Conservation (phyloP, 92 coral and sea anemone genomes). For the Paragorgia papillata region DNA sequence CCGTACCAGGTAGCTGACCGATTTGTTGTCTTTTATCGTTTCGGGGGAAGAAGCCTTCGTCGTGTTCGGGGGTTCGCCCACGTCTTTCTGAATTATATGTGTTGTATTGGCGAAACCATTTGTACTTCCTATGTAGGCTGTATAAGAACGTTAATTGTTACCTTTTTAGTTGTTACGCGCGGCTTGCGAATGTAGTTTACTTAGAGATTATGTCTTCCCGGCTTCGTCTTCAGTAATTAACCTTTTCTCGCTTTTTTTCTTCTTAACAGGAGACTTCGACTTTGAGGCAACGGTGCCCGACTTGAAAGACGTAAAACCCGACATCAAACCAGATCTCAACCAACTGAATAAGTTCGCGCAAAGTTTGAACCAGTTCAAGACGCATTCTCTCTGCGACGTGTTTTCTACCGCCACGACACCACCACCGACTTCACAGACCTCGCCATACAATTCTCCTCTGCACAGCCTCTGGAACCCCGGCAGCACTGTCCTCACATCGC, state of each 20-base stretch:
- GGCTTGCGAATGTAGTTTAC: no score
- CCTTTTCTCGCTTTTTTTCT: slow-evolving; percentile 42
- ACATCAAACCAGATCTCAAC: slow-evolving; percentile 77
- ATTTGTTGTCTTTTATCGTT: slow-evolving; percentile 12
- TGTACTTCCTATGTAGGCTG: no score
- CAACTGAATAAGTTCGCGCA: slow-evolving; percentile 72
- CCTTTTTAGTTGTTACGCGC: no score
- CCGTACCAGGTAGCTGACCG: slow-evolving; percentile 85
- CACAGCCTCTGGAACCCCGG: slow-evolving; percentile 99
- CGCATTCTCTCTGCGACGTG: slow-evolving; percentile 94
- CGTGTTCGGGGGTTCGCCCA: background rate
- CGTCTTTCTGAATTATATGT: slow-evolving; percentile 9
- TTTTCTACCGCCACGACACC: slow-evolving; percentile 69
- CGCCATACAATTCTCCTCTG: slow-evolving; percentile 91
- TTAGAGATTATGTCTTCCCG: no score
- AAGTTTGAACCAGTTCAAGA: slow-evolving; percentile 92
- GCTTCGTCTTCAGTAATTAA: background rate
- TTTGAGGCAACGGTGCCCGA: slow-evolving; percentile 93
- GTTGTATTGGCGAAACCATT: no score
- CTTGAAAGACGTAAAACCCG: slow-evolving; percentile 77
- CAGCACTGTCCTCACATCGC: slow-evolving; percentile 95
- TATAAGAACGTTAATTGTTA: no score
- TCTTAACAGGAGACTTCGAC: slow-evolving; percentile 88
- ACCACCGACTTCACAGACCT: slow-evolving; percentile 82
- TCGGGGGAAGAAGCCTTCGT: slow-evolving; percentile 7